Conservation (phyloP, 2,888 invertebrate species). For the Diarsia brunnea region DNA sequence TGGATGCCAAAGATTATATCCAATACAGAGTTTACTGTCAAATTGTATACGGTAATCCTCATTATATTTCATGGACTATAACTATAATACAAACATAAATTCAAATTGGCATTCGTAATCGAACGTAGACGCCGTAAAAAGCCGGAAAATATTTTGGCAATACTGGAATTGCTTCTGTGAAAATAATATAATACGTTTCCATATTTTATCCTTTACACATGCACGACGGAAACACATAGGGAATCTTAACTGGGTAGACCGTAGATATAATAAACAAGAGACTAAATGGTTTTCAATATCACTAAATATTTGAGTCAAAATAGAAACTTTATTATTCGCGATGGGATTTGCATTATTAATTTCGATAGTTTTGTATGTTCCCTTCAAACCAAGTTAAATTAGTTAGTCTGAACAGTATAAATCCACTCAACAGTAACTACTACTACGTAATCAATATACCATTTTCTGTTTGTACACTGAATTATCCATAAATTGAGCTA, state of each 20-base stretch:
- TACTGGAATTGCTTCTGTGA: constrained; percentile 31
- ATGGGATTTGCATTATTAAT: not conserved
- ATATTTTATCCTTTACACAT: constrained; percentile 38
- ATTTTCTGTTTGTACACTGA: not conserved
- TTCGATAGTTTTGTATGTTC: not conserved
- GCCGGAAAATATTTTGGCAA: constrained; percentile 37
- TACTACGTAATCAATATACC: not conserved
- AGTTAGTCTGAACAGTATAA: not conserved
- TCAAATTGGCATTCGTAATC: constrained; percentile 37
- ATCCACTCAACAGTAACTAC: constrained; percentile 2
- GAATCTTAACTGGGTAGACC: constrained; percentile 5
- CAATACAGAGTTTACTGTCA: constrained; percentile 3
- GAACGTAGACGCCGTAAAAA: constrained; percentile 42
- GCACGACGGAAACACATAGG: not conserved
- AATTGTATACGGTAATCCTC: constrained; percentile 1
- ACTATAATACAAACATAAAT: constrained; percentile 43
- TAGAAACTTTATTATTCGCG: not conserved
- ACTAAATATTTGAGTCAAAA: not conserved
- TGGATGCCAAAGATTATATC: not conserved
- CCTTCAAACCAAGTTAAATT: not conserved
- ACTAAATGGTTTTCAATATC: constrained; percentile 27
- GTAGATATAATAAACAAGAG: too few relatives aligned
- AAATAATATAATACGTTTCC: constrained; percentile 33
- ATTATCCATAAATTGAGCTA: constrained; percentile 19
- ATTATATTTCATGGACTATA: constrained; percentile 37